Conservation (phyloP, 2,797 vertebrate genomes). For the Malacoctenus gilli region DNA sequence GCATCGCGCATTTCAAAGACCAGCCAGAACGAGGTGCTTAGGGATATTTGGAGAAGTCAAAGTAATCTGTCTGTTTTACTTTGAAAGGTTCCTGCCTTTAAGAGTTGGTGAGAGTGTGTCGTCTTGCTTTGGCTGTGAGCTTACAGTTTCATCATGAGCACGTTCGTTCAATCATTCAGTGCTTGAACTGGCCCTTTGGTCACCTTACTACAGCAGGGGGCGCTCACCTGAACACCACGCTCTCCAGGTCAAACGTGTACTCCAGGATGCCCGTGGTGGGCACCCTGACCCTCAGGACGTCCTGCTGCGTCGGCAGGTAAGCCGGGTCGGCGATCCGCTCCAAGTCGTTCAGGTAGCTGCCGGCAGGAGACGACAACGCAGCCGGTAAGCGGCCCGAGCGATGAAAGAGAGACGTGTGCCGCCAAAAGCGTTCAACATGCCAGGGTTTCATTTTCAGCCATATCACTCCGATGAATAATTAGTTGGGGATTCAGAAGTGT, state of each 20-base stretch:
- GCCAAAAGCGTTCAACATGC: background rate
- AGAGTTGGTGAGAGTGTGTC: too few species aligned
- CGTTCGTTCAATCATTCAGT: too few species aligned
- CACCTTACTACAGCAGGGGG: too few species aligned
- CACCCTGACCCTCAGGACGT: conserved; percentile 85
- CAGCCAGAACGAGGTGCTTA: too few species aligned
- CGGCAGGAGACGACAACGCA: conserved; percentile 19
- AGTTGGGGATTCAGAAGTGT: background rate
- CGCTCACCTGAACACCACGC: conserved; percentile 86
- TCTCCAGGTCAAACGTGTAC: conserved; percentile 88
- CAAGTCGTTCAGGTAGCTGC: conserved; percentile 85
- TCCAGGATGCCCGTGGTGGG: conserved; percentile 88
- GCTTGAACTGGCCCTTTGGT: too few species aligned
- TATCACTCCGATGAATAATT: background rate
- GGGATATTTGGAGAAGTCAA: too few species aligned
- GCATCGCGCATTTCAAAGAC: too few species aligned
- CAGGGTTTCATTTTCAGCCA: conserved; percentile 10
- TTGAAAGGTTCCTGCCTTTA: too few species aligned
- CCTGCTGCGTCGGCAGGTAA: conserved; percentile 87
- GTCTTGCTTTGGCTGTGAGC: too few species aligned
- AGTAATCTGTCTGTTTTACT: too few species aligned
- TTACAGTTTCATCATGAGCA: too few species aligned
- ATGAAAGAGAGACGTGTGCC: conserved; percentile 1
- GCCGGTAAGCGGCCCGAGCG: background rate
- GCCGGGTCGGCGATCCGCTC: conserved; percentile 76